phyloP scores from a whole-genome alignment of 2,888 invertebrate species.

The Aromia moschata region DNA sequence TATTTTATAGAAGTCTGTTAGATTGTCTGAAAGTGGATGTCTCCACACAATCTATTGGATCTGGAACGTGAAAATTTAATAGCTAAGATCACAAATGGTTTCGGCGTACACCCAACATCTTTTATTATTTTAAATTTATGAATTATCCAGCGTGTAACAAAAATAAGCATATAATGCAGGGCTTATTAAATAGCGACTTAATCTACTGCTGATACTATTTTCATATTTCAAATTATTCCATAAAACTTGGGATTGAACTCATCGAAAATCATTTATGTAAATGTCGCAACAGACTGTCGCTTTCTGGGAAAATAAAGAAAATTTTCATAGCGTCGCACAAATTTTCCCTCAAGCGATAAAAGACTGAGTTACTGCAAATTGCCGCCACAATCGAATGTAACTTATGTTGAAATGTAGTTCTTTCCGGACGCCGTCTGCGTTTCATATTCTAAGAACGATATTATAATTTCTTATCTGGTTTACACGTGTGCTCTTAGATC shows the following conservation, averaged over 20 bases:
- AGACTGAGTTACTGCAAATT: conserved; percentile 43
- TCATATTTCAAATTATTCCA: conserved; percentile 13
- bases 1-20: no score
- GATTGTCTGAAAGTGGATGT: no score
- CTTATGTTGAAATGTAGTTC: conserved; percentile 28
- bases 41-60: no score
- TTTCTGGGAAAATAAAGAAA: conserved; percentile 21
- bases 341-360: conserved; percentile 31
- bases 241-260: conserved; percentile 10
- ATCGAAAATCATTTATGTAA: conserved; percentile 24
- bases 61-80: no score
- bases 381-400: conserved; percentile 38
- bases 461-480: background rate
- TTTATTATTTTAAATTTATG: no score
- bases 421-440: conserved; percentile 27
- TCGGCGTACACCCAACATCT: no score
- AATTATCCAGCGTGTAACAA: no score
- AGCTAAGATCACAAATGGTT: no score
- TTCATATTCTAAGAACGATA: conserved; percentile 11
- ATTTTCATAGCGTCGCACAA: conserved; percentile 29
- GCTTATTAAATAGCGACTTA: no score
- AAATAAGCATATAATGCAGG: no score
- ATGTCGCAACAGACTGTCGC: conserved; percentile 24
- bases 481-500: no score
- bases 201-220: no score